phyloP scores from a whole-genome alignment of 2,113 vertebrate species.

The Hemicordylus capensis region DNA sequence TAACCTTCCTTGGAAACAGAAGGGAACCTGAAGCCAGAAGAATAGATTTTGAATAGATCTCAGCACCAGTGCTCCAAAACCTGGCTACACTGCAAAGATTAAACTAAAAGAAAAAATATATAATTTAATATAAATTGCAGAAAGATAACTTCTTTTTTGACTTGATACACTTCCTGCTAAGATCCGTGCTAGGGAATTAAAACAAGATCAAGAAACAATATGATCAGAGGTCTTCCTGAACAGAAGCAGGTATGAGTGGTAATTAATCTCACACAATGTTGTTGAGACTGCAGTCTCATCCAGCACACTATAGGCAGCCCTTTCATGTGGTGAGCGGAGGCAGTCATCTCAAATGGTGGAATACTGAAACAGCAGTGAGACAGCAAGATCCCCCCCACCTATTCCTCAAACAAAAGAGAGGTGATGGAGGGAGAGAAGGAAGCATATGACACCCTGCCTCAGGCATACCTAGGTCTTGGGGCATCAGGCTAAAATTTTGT shows the following conservation, averaged over 20 bases:
- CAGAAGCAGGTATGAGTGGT: neutral
- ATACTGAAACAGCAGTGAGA: no score
- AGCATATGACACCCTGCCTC: no score
- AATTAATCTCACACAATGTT: neutral
- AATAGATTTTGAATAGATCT: neutral
- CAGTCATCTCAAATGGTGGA: no score
- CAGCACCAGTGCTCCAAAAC: neutral
- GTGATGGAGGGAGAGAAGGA: no score
- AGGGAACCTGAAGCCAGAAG: neutral
- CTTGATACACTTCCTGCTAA: neutral
- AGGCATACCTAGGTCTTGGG: no score
- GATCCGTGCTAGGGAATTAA: neutral
- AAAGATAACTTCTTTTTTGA: neutral
- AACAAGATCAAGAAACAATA: no score
- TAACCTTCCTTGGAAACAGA: conserved; percentile 19
- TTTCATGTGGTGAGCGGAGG: no score
- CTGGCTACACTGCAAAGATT: neutral
- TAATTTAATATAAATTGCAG: neutral
- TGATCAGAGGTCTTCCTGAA: neutral
- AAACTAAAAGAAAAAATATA: neutral
- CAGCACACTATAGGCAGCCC: no score
- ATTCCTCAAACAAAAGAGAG: no score
- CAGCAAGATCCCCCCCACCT: no score
- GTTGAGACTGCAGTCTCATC: neutral
- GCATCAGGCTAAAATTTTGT: no score